Evolutionary conservation across 2,797 vertebrate species (phyloP), one percentile per base, ranked within the genome.

Genomic region (Peromyscus attwateri): DNA sequence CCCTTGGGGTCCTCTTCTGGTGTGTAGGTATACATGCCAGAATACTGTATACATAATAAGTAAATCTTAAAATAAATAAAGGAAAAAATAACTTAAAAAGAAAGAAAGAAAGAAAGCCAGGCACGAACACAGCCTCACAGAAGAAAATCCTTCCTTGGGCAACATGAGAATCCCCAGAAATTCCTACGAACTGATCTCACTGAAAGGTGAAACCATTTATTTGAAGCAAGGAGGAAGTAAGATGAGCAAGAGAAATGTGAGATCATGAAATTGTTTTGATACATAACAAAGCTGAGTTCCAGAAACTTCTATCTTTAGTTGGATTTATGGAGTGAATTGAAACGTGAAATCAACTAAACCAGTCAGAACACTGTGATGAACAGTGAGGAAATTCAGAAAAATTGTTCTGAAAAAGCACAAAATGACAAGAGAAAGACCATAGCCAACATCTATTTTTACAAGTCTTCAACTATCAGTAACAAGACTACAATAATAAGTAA

Each of bases 111-210:
- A 52, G 49, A 49, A 49, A 49, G 68, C 17, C 16, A 1, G n/a
- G 68, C 31, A 37, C 8, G n/a, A 21, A 0, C 3, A 17, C 37
- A 93, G 29, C 31, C 84, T 93, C 85, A 92, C 31, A 60, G 21
- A 13, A 4, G 3, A 49, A 70, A 81, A 1, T 0, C 75, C 25
- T 1, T 73, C 73, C 85, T 57, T n/a, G 12, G 6, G 13, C 46
- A 90, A 70, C 55, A 23, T 31, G 52, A 84, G 94, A 95, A 93
- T 93, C 73, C 52, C 91, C 55, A 85, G 71, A 52, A 92, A 90
- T 83, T 92, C 62, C 77, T 90, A 60, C 43, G 79, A 94, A 14
- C 13, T 92, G 71, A 43, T 27, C 8, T 75, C 21, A 64, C 9
- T 85, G 57, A 80, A 93, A 40, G 6, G n/a, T 87, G 37, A 90